A percentile compares a stretch with the other conserved stretches of the same genome.
phyloP scores from a whole-genome alignment of 2,888 invertebrate species.

The Notocelia uddmanniana region DNA sequence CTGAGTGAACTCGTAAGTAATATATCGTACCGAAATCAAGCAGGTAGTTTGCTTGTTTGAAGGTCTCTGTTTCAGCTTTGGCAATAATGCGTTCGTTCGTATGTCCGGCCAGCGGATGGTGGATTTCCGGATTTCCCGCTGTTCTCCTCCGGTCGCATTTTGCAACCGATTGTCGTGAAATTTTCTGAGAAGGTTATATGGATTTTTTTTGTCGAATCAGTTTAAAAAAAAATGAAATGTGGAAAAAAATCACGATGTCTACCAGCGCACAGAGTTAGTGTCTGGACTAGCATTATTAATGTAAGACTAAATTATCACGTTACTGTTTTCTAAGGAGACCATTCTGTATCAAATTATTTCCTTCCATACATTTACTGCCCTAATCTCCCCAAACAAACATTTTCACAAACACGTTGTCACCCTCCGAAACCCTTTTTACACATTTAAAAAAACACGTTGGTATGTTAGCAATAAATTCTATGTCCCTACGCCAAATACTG shows the following conservation, averaged over 20 bases:
- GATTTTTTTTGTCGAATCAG: no score
- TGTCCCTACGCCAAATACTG: constrained; percentile 48
- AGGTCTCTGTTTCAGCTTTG: no score
- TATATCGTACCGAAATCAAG: neutral
- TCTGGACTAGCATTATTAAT: no score
- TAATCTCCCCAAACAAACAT: constrained; percentile 33
- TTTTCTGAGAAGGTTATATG: no score
- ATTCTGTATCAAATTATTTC: constrained; percentile 2
- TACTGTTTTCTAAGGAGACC: neutral
- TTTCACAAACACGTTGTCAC: constrained; percentile 28
- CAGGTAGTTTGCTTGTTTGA: neutral
- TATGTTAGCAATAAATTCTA: constrained; percentile 51
- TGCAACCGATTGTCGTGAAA: no score
- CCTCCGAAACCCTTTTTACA: constrained; percentile 33
- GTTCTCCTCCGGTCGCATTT: no score
- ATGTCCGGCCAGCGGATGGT: no score
- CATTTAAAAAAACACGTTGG: constrained; percentile 48
- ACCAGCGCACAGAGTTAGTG: no score
- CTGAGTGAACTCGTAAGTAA: neutral
- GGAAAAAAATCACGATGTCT: no score
- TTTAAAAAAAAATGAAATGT: no score
- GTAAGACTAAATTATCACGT: neutral
- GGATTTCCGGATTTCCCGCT: no score
- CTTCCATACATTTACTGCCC: constrained; percentile 14
- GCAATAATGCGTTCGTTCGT: no score